Conservation (phyloP, 1,140 invertebrate species). For the Danaus melanippus region DNA sequence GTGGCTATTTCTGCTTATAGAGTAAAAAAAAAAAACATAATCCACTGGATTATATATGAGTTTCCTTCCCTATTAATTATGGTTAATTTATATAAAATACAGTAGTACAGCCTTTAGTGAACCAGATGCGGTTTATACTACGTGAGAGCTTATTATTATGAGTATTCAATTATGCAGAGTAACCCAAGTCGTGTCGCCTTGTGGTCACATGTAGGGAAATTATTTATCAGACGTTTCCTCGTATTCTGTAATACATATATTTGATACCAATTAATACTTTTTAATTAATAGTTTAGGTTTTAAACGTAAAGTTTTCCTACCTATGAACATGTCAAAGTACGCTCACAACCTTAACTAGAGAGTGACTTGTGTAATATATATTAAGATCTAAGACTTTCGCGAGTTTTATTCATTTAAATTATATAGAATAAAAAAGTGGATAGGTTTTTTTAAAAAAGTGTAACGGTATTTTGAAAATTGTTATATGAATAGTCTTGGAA, state of each 20-base stretch:
- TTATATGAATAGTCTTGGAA: too few relatives aligned
- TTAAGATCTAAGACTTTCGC: not conserved
- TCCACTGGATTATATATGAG: too few relatives aligned
- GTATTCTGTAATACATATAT: constrained; percentile 11
- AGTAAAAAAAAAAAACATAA: too few relatives aligned
- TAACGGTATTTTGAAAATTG: too few relatives aligned
- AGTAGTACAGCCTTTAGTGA: too few relatives aligned
- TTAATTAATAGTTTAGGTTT: not conserved
- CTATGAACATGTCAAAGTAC: not conserved
- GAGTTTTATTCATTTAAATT: too few relatives aligned
- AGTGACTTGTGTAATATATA: not conserved
- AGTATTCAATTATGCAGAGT: constrained; percentile 9
- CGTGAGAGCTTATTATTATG: constrained; percentile 8
- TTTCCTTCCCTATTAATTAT: too few relatives aligned
- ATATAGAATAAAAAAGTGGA: too few relatives aligned
- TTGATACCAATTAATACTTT: constrained; percentile 7
- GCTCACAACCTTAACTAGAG: not conserved
- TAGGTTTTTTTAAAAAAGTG: too few relatives aligned
- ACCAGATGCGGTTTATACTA: constrained; percentile 4
- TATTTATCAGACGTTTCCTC: constrained; percentile 17
- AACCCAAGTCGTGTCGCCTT: constrained; percentile 10
- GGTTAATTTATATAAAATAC: too few relatives aligned
- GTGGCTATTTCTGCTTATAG: too few relatives aligned
- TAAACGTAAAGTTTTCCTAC: too few relatives aligned
- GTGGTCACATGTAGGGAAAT: constrained; percentile 16